These are phyloP conservation scores for Hipparchia sbordonii DNA, from an alignment of 2,888 invertebrate species.

Conservation along the genomic window DNA sequence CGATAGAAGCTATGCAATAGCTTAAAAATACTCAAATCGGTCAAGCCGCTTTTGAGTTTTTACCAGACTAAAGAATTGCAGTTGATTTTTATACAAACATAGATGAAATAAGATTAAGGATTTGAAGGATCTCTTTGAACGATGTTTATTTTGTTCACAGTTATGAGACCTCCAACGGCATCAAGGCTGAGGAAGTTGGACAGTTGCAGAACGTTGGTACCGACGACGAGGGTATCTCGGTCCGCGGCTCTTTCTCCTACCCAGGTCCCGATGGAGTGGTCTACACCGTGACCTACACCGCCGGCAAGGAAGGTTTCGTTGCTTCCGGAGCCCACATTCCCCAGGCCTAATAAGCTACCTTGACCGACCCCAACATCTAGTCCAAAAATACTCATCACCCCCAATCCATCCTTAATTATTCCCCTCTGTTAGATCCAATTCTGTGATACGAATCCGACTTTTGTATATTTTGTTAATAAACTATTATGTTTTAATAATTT, in stretches of 20 bases:
- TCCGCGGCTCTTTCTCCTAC: conserved; percentile 64
- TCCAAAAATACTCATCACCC: conserved; percentile 65
- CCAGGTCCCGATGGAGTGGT: conserved; percentile 68
- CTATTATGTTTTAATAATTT: conserved; percentile 42
- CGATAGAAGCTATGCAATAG: no score
- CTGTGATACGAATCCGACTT: conserved; percentile 73
- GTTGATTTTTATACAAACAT: no score
- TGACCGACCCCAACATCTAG: conserved; percentile 53
- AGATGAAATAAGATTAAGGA: no score
- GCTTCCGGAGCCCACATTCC: conserved; percentile 52
- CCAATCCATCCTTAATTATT: conserved; percentile 38
- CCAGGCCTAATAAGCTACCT: conserved; percentile 48
- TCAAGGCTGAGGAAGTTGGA: conserved; percentile 34
- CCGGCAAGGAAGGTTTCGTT: conserved; percentile 79
- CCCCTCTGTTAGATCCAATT: conserved; percentile 53
- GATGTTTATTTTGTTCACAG: conserved; percentile 45
- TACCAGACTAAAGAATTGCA: no score
- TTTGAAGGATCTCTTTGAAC: no score
- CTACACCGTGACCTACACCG: conserved; percentile 76
- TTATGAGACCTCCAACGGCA: conserved; percentile 63
- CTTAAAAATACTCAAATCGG: no score
- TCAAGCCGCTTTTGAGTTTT: no score
- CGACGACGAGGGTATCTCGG: conserved; percentile 57
- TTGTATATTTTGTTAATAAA: conserved; percentile 49
- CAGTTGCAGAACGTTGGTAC: conserved; percentile 51